A percentile compares a stretch with the other conserved stretches of the same genome.
Conservation (phyloP, 2,888 invertebrate genomes). For the Lepidochitona cinerea region DNA sequence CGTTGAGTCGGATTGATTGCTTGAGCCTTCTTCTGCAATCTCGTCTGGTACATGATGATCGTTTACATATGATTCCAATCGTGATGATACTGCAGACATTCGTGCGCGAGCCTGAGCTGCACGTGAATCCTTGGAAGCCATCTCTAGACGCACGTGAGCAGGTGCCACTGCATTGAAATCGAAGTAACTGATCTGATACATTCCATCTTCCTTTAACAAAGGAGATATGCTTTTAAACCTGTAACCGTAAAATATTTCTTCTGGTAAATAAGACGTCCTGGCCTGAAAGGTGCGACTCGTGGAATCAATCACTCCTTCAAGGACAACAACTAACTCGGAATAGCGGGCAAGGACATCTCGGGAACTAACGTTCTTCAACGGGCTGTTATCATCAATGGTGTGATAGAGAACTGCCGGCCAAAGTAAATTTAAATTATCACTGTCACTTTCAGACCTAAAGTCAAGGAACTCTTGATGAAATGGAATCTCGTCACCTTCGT, state of each 20-base stretch:
- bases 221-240: constrained; percentile 53
- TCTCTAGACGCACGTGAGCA: background rate
- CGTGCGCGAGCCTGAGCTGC: background rate
- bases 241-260: constrained; percentile 66
- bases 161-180: constrained; percentile 4
- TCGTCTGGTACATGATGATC: background rate
- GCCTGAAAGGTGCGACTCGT: constrained; percentile 77
- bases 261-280: constrained; percentile 71
- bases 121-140: background rate
- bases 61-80: background rate
- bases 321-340: constrained; percentile 94
- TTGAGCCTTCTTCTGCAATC: background rate
- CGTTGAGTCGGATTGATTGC: background rate
- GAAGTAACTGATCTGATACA: constrained; percentile 4
- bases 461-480: constrained; percentile 94
- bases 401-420: constrained; percentile 98
- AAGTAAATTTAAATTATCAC: constrained; percentile 94
- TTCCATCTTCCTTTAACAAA: background rate
- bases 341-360: constrained; percentile 90
- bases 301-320: constrained; percentile 92
- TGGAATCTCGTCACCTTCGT: constrained; percentile 92
- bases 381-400: constrained; percentile 90
- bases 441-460: constrained; percentile 90
- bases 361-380: constrained; percentile 91
- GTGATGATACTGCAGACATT: background rate